Percentiles rank a stretch among this genome's conserved stretches.
Conservation (phyloP, 2,888 invertebrate species). For the Galeopsomyia nigrocyanea region DNA sequence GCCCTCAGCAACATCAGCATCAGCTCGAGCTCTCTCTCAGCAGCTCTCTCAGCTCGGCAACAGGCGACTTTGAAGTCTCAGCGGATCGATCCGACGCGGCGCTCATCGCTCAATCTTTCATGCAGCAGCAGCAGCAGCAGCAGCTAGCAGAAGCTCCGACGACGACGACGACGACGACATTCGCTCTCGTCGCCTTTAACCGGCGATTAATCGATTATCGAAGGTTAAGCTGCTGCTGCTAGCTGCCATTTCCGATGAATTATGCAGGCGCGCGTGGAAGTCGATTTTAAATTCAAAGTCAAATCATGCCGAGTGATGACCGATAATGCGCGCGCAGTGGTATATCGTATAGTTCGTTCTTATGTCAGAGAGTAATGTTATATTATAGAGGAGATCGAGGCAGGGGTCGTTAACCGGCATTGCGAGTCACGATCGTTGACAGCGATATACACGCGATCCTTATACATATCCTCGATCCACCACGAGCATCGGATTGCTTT, state of each 20-base stretch:
- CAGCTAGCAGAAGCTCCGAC: too few relatives aligned
- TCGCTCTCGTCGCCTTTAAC: too few relatives aligned
- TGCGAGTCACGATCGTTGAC: constrained; percentile 50
- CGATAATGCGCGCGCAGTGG: not conserved
- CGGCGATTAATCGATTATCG: too few relatives aligned
- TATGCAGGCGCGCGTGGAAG: too few relatives aligned
- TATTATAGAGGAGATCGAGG: not conserved
- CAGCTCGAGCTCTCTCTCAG: not conserved
- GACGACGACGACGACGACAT: too few relatives aligned
- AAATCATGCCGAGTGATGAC: constrained; percentile 20
- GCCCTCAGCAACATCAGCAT: too few relatives aligned
- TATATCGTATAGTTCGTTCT: too few relatives aligned
- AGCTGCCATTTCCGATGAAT: too few relatives aligned
- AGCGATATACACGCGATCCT: constrained; percentile 49
- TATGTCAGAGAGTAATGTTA: not conserved
- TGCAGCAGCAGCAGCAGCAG: too few relatives aligned
- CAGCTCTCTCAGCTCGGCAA: constrained; percentile 15
- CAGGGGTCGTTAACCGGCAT: constrained; percentile 45
- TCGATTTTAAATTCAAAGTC: too few relatives aligned
- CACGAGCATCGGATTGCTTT: constrained; percentile 38
- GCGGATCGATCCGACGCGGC: constrained; percentile 17
- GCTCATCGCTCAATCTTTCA: constrained; percentile 39
- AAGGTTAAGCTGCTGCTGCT: too few relatives aligned
- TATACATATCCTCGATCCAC: constrained; percentile 46
- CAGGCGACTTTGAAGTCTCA: constrained; percentile 39